A percentile compares a stretch with the other conserved stretches of the same genome.
phyloP scores from a whole-genome alignment of 1,140 invertebrate genomes.

The Drosophila virilis region DNA sequence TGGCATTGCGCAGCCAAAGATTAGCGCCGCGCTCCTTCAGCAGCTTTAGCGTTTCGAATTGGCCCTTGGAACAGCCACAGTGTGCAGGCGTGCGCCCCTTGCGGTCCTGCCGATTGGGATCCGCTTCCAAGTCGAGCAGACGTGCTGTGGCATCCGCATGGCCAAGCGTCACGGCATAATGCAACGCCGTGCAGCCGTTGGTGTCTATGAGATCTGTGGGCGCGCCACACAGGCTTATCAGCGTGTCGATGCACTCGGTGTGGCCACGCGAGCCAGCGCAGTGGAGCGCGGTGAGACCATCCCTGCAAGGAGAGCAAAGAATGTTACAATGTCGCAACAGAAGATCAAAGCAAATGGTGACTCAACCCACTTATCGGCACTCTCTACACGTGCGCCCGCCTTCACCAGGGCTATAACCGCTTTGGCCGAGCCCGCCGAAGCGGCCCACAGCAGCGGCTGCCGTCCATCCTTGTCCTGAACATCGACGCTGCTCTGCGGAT shows the following conservation, averaged over 20 bases:
- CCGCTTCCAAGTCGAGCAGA: conserved; percentile 93
- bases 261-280: conserved; percentile 98
- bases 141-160: conserved; percentile 97
- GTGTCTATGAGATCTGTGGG: conserved; percentile 94
- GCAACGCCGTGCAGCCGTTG: conserved; percentile 97
- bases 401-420: conserved; percentile 94
- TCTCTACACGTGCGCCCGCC: conserved; percentile 91
- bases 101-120: conserved; percentile 95
- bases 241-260: conserved; percentile 94
- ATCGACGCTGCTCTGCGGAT: conserved; percentile 91
- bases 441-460: conserved; percentile 97
- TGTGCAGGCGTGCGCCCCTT: conserved; percentile 93
- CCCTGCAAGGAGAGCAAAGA: conserved; percentile 84
- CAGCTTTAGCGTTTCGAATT: conserved; percentile 88
- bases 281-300: conserved; percentile 95
- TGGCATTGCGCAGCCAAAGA: conserved; percentile 95
- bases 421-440: conserved; percentile 96
- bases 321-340: not conserved
- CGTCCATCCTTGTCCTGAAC: conserved; percentile 95
- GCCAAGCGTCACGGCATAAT: conserved; percentile 97
- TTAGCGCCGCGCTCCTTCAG: conserved; percentile 92
- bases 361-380: conserved; percentile 88
- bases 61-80: conserved; percentile 97
- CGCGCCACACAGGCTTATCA: conserved; percentile 95
- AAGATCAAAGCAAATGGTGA: not conserved